A percentile compares a stretch with the other conserved stretches of the same genome.
Evolutionary conservation across 2,797 vertebrate genomes (phyloP).

Genomic region (Lacerta agilis): DNA sequence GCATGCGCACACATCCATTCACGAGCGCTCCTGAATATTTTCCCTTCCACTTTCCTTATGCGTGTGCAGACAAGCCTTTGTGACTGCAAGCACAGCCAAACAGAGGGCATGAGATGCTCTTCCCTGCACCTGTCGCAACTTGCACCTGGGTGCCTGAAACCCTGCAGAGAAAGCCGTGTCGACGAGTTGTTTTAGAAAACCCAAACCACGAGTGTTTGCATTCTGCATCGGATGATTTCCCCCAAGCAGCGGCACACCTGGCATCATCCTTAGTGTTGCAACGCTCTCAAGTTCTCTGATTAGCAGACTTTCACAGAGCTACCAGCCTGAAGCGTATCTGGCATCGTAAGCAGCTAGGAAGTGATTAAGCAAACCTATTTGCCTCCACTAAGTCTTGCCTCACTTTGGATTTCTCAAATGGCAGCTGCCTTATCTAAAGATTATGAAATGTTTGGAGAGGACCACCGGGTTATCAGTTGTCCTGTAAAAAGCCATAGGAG

Average conservation of each 20-base stretch:
- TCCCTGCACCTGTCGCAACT: background rate
- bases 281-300: background rate
- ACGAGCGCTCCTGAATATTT: too few species aligned
- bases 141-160: background rate
- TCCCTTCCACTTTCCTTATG: background rate
- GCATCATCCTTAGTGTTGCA: background rate
- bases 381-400: background rate
- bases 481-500: background rate
- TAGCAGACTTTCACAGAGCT: background rate
- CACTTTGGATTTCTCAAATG: background rate
- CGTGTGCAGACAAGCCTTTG: background rate
- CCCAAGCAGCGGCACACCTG: background rate
- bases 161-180: background rate
- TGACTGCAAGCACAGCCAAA: background rate
- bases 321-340: background rate
- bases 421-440: background rate
- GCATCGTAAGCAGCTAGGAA: background rate
- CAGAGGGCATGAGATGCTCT: background rate
- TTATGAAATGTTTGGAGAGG: background rate
- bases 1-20: too few species aligned
- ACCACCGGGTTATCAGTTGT: background rate
- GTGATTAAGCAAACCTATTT: background rate
- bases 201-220: background rate
- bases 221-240: background rate
- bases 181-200: background rate